Evolutionary conservation across 2,113 vertebrate genomes (phyloP), one percentile per base, ranked within the genome.

Genomic region (Oxygymnocypris stewartii): DNA sequence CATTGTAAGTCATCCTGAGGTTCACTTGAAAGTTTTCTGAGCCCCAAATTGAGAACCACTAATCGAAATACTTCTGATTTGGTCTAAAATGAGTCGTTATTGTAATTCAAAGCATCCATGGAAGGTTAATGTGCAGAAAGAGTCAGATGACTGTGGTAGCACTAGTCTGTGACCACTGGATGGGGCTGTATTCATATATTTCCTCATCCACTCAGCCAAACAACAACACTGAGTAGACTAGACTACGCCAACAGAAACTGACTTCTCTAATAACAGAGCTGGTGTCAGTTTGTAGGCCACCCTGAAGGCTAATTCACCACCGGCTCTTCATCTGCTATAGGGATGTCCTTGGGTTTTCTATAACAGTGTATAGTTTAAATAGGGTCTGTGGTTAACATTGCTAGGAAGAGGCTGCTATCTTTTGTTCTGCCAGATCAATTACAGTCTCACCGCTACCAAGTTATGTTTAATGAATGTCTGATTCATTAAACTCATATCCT

Each of bases 161-260:
- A 4, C 35, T 31, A 31, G 28, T 31, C 28, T 79, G 20, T 75
- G 54, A 75, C 81, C 88, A 86, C 75, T 75, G 2, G 85, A 86
- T 44, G 85, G 85, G 2, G 76, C 81, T 74, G 28, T 84, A 20
- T 54, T 74, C 73, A 61, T 54, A 71, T 28, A 40, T n/a, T 69
- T 59, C 28, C 44, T 35, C 5, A 69, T 69, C 20, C 44, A 31
- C 44, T 13, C 20, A 42, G 67, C 28, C 31, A 35, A 71, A 35
- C 6, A 69, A 16, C 71, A n/a, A 25, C 23, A 74, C 5, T 12
- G 28, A 16, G 6, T 16, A 69, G 37, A 74, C 71, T 3, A 73
- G 35, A 69, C 6, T 18, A n/a, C 3, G n/a, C n/a, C 8, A 40
- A 42, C 40, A 74, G 37, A n/a, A 25, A n/a, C 28, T 9, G 28